phyloP scores from a whole-genome alignment of 2,888 invertebrate genomes.

The Synergus japonicus region DNA sequence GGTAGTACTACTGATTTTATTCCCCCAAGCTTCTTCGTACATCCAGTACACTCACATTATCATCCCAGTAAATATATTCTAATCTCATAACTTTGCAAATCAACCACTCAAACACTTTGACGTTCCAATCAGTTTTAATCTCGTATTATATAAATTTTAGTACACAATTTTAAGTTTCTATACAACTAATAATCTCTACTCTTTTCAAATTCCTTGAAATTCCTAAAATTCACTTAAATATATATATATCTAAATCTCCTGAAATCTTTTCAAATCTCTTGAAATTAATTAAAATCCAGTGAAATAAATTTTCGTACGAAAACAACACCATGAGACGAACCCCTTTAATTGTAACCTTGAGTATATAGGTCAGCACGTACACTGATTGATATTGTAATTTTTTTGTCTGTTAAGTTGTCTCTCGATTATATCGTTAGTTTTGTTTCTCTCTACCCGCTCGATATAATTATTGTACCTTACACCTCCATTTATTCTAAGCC shows the following conservation, averaged over 20 bases:
- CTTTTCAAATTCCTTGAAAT: too few relatives aligned
- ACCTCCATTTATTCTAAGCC: slow-evolving; percentile 16
- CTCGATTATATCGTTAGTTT: slow-evolving; percentile 50
- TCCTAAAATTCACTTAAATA: too few relatives aligned
- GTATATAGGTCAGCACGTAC: slow-evolving; percentile 39
- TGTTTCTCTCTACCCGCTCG: slow-evolving; percentile 80
- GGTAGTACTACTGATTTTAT: background rate
- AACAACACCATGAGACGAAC: slow-evolving; percentile 10
- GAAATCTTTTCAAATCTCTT: too few relatives aligned
- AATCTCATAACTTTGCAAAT: background rate
- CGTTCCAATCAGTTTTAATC: background rate
- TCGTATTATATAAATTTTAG: background rate
- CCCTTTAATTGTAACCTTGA: slow-evolving; percentile 11
- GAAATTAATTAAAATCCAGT: too few relatives aligned
- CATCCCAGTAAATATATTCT: background rate
- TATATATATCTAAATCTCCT: too few relatives aligned
- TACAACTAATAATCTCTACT: background rate
- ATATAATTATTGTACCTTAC: slow-evolving; percentile 67
- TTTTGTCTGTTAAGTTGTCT: slow-evolving; percentile 27
- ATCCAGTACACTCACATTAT: background rate
- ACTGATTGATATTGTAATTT: slow-evolving; percentile 34
- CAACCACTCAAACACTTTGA: slow-evolving; percentile 8
- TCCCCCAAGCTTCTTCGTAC: slow-evolving; percentile 19
- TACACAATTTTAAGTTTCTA: background rate
- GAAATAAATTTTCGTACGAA: background rate